Evolutionary conservation across 2,888 invertebrate genomes (phyloP).

Genomic region (Chorisops tibialis): DNA sequence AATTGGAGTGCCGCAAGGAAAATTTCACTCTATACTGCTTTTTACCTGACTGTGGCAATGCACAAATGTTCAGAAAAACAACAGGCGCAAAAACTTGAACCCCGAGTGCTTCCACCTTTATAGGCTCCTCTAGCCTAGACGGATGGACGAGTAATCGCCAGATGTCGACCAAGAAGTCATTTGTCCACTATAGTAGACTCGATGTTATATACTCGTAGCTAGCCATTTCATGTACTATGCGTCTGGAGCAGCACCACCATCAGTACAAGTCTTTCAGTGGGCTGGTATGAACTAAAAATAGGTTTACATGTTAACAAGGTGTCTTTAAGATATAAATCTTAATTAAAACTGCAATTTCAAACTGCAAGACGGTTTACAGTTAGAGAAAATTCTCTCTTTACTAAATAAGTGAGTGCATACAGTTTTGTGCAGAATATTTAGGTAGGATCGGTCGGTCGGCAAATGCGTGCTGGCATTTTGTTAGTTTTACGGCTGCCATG

Average conservation of each 20-base stretch:
- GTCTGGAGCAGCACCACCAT: not conserved
- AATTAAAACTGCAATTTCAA: conserved; percentile 38
- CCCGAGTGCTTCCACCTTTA: no score
- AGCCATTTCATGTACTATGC: not conserved
- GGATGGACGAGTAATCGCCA: not conserved
- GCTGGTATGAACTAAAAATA: conserved; percentile 30
- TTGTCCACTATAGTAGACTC: conserved; percentile 13
- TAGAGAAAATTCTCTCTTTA: conserved; percentile 26
- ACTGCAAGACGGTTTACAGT: conserved; percentile 29
- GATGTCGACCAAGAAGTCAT: conserved; percentile 4
- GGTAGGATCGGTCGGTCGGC: not conserved
- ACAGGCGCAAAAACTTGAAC: no score
- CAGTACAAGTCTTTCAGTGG: not conserved
- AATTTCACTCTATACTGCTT: no score
- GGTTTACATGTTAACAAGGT: conserved; percentile 39
- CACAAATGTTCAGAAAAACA: no score
- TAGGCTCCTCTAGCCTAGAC: no score
- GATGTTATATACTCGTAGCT: not conserved
- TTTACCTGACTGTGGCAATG: no score
- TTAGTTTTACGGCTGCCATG: conserved; percentile 16
- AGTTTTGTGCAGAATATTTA: not conserved
- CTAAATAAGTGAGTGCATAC: not conserved
- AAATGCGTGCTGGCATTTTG: conserved; percentile 22
- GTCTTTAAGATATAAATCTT: conserved; percentile 40
- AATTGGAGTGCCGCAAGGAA: no score